Evolutionary conservation across 2,888 invertebrate genomes (phyloP).

Genomic region (Vannuccia rotundouncinata): DNA sequence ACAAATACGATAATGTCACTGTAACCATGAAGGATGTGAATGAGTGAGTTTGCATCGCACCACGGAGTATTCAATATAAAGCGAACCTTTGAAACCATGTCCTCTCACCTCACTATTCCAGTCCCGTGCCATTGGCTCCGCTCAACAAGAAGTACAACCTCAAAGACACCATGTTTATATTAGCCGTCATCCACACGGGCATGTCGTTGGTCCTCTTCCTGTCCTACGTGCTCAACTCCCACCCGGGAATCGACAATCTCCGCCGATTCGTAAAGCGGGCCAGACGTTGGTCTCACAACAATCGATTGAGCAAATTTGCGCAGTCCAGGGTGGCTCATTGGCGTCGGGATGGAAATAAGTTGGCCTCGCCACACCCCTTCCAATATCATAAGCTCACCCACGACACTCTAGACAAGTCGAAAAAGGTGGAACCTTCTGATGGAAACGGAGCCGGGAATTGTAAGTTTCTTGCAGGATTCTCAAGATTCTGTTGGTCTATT

Average conservation of each 20-base stretch:
- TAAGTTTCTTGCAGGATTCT: too few relatives aligned
- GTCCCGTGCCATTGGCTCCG: background rate
- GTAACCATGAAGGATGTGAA: background rate
- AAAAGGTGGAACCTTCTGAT: too few relatives aligned
- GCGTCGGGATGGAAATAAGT: background rate
- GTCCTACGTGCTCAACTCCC: constrained; percentile 22
- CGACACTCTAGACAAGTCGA: too few relatives aligned
- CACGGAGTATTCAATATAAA: background rate
- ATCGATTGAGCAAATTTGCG: background rate
- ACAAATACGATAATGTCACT: background rate
- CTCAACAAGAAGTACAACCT: background rate
- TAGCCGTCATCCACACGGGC: constrained; percentile 3
- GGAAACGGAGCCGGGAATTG: too few relatives aligned
- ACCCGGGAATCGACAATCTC: constrained; percentile 29
- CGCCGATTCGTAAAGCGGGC: background rate
- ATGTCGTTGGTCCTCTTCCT: constrained; percentile 20
- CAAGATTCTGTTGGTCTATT: too few relatives aligned
- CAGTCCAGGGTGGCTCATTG: background rate
- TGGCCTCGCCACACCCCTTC: background rate
- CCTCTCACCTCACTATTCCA: background rate
- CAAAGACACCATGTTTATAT: background rate
- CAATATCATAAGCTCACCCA: background rate
- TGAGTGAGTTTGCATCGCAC: background rate
- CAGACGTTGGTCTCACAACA: background rate
- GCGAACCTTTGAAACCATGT: background rate